A percentile compares a stretch with the other conserved stretches of the same genome.
Evolutionary conservation across 1,140 invertebrate genomes (phyloP).

Genomic region (Acromyrmex heyeri): DNA sequence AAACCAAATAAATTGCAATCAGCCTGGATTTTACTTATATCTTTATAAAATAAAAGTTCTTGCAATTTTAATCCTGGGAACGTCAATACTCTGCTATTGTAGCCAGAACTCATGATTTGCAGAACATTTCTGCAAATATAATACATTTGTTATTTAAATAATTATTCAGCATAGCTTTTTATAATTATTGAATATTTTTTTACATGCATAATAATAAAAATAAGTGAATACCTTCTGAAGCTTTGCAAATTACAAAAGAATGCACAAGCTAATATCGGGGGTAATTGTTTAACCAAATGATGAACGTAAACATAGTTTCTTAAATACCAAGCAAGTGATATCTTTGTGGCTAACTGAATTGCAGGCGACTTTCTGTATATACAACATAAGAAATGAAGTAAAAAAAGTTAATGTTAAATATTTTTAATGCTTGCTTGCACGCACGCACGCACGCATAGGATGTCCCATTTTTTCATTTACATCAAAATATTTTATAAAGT

Average conservation of each 20-base stretch:
- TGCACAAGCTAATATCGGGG: slow-evolving; percentile 85
- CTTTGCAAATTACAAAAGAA: slow-evolving; percentile 84
- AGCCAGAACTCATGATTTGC: slow-evolving; percentile 86
- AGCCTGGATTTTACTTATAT: slow-evolving; percentile 69
- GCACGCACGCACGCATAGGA: too few relatives aligned
- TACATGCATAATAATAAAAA: slow-evolving; percentile 16
- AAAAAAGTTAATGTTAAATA: slow-evolving; percentile 2
- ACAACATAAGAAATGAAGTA: not conserved
- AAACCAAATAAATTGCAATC: slow-evolving; percentile 80
- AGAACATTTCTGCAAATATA: slow-evolving; percentile 85
- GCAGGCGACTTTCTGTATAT: slow-evolving; percentile 53
- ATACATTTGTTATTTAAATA: slow-evolving; percentile 24
- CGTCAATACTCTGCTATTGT: slow-evolving; percentile 86
- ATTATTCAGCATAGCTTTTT: not conserved
- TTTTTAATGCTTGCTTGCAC: not conserved
- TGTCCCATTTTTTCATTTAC: too few relatives aligned
- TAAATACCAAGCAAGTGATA: slow-evolving; percentile 86
- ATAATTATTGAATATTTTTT: slow-evolving; percentile 22
- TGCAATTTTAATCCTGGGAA: slow-evolving; percentile 83
- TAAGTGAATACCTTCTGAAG: slow-evolving; percentile 85
- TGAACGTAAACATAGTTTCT: slow-evolving; percentile 87
- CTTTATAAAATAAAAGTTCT: slow-evolving; percentile 80
- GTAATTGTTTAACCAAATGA: slow-evolving; percentile 83
- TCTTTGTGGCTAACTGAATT: slow-evolving; percentile 79
- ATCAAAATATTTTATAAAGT: too few relatives aligned